These are phyloP conservation scores for Drosophila phalerata DNA, from an alignment of 2,888 invertebrate species.

Conservation along the genomic window DNA sequence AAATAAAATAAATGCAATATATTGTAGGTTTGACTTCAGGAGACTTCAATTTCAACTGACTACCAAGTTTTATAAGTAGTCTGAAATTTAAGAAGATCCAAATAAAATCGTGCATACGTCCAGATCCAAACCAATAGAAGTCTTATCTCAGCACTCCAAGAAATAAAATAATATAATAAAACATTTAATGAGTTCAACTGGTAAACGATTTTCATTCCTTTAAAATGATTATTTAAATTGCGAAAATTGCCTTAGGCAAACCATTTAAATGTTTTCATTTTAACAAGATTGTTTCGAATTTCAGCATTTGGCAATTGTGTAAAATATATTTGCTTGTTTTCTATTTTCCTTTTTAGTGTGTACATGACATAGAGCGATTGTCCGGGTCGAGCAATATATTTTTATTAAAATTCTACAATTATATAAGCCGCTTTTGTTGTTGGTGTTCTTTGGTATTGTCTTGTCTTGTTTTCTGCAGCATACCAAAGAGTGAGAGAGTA, in stretches of 20 bases:
- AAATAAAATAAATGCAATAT: too few species aligned
- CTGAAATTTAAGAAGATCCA: too few species aligned
- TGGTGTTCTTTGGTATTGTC: slow-evolving; percentile 31
- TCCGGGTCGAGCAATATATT: slow-evolving; percentile 55
- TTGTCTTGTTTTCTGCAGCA: slow-evolving; percentile 33
- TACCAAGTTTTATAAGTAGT: too few species aligned
- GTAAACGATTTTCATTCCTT: too few species aligned
- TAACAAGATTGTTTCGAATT: slow-evolving; percentile 38
- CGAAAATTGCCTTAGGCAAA: slow-evolving; percentile 8
- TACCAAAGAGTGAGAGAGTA: slow-evolving; percentile 6
- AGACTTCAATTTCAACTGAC: too few species aligned
- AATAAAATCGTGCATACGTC: too few species aligned
- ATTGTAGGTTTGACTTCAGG: too few species aligned
- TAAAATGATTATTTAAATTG: too few species aligned
- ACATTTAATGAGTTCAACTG: neutral
- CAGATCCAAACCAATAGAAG: too few species aligned
- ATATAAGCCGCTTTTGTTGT: slow-evolving; percentile 60
- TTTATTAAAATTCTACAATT: slow-evolving; percentile 72
- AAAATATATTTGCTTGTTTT: slow-evolving; percentile 18
- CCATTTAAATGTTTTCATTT: slow-evolving; percentile 28
- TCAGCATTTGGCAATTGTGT: slow-evolving; percentile 38
- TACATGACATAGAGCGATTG: slow-evolving; percentile 55
- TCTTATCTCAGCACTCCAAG: too few species aligned
- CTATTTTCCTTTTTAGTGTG: slow-evolving; percentile 9
- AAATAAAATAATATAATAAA: neutral